Base-by-base conservation (phyloP, 2,888 invertebrate species). In the Xiphydria camelus region DNA sequence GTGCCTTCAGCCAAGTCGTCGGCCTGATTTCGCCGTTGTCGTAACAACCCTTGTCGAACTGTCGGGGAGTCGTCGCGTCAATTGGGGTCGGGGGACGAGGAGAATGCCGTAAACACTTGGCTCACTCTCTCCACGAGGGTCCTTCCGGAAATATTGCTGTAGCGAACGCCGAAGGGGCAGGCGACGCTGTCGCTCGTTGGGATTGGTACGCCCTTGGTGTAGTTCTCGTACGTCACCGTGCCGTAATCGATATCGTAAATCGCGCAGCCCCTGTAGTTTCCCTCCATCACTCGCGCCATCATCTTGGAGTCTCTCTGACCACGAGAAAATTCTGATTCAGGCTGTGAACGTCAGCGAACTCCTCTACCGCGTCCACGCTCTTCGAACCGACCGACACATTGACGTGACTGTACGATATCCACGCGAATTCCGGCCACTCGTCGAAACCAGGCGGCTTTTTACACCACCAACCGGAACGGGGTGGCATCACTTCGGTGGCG, bases 381-480 rank as follows among this genome's bases (percentile, higher is more conserved):
- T n/a, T n/a, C n/a, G n/a, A n/a, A n/a, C 51, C 43, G 15, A 55
- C 53, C 20, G 46, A 45, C 31, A 52, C 49, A 6, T 43, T 37
- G 17, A 33, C 41, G 32, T 59, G 59, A 19, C 57, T 59, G 44
- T 53, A 59, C 4, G 49, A 14, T 38, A 59, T 59, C 59, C 59
- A 59, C 22, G 57, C 44, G 2, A 41, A 37, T 21, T 52, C 45
- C 14, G 59, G 53, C 59, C 59, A 59, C 22, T 49, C 26, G 2
- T 31, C 20, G 15, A 59, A 44, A 40, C 45, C 50, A 40, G 39
- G 31, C 5, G 59, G 59, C 41, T 46, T 57, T 38, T 51, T 41
- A 41, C 59, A 59, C 59, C 59, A 59, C 53, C 57, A 54, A 10
- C 59, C 55, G 5, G 51, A 32, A 4, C 49, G 48, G 18, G 51